Conservation (phyloP, 2,113 vertebrate species). For the Okapia johnstoni region DNA sequence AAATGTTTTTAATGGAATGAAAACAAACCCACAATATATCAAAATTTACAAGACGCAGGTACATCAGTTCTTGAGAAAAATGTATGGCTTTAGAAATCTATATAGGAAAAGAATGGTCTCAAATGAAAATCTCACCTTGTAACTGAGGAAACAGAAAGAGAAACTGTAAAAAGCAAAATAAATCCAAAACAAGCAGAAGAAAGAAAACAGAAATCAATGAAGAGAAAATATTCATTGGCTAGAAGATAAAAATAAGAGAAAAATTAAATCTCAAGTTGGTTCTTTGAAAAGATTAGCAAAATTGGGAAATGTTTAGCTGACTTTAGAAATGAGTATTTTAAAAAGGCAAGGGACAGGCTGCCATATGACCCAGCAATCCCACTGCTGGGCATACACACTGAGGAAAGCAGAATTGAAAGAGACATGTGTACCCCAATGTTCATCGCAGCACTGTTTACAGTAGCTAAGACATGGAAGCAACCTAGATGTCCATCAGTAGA, state of each 20-base stretch:
- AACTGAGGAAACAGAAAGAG: background rate
- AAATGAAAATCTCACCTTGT: background rate
- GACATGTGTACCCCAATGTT: background rate
- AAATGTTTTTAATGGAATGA: background rate
- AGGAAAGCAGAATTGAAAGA: background rate
- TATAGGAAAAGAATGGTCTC: background rate
- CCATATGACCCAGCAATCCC: background rate
- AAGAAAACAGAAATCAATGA: background rate
- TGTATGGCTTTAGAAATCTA: background rate
- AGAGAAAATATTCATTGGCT: background rate
- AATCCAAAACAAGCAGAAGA: background rate
- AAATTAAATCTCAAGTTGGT: background rate
- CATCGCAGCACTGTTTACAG: background rate
- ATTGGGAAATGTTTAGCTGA: background rate
- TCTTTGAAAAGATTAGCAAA: conserved; percentile 11
- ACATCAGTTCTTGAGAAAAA: background rate
- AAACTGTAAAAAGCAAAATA: background rate
- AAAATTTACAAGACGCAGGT: background rate
- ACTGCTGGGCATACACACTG: background rate
- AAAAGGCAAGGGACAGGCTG: background rate
- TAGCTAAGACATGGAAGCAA: background rate
- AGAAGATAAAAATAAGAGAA: background rate
- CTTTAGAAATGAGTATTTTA: background rate
- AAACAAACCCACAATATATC: background rate
- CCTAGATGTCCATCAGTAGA: background rate